These are phyloP conservation scores for Mola mola DNA, from an alignment of 2,113 vertebrate genomes.

Conservation along the genomic window DNA sequence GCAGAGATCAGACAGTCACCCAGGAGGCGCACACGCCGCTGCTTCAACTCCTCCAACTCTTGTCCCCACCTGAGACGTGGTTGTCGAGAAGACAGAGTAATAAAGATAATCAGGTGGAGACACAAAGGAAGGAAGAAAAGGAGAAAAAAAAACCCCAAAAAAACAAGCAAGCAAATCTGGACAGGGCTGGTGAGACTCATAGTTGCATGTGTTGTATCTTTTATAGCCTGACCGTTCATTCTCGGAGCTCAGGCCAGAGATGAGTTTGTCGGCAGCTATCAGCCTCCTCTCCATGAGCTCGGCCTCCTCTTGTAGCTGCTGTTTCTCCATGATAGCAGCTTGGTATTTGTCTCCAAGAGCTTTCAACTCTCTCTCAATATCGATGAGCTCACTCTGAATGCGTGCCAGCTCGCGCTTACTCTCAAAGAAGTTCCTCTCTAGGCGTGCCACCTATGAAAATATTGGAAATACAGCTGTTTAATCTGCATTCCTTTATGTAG, in stretches of 20 bases:
- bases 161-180: not conserved
- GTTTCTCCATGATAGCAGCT: slow-evolving; percentile 87
- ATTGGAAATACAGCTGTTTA: not conserved
- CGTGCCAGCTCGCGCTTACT: slow-evolving; percentile 88
- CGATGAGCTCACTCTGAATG: slow-evolving; percentile 87
- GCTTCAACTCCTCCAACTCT: slow-evolving; percentile 88
- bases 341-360: slow-evolving; percentile 88
- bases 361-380: slow-evolving; percentile 87
- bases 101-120: not conserved
- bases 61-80: slow-evolving; percentile 85
- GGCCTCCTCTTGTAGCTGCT: slow-evolving; percentile 90
- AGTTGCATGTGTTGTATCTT: not conserved
- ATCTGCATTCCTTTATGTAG: not conserved
- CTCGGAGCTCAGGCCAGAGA: slow-evolving; percentile 92
- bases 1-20: slow-evolving; percentile 93
- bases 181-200: not conserved
- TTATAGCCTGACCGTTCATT: slow-evolving; percentile 85
- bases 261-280: slow-evolving; percentile 93
- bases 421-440: slow-evolving; percentile 90
- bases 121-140: not conserved
- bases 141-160: too few species aligned
- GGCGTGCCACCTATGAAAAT: slow-evolving; percentile 85
- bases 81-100: not conserved
- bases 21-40: slow-evolving; percentile 84
- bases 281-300: slow-evolving; percentile 94